phyloP scores from a whole-genome alignment of 2,113 vertebrate species.

The Pelecanus crispus region DNA sequence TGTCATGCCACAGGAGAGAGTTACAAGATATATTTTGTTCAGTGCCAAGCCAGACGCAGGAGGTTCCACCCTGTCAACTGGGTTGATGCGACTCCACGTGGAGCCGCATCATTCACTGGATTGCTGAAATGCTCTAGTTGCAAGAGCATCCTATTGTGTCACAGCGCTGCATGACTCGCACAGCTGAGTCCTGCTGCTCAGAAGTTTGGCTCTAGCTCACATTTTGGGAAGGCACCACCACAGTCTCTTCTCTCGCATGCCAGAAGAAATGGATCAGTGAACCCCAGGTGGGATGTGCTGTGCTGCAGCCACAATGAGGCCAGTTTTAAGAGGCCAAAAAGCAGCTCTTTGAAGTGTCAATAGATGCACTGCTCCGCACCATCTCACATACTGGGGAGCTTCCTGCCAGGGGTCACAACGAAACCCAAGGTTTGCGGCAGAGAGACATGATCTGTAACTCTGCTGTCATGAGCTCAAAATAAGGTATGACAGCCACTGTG shows the following conservation, averaged over 20 bases:
- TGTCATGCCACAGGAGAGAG: background rate
- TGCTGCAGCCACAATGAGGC: background rate
- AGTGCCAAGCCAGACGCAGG: background rate
- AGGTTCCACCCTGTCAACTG: background rate
- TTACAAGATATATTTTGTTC: background rate
- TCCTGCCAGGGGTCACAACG: background rate
- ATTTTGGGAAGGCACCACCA: background rate
- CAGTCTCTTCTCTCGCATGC: background rate
- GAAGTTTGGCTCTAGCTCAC: background rate
- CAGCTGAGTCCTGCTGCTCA: background rate
- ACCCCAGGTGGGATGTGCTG: background rate
- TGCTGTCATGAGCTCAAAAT: background rate
- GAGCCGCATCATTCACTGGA: background rate
- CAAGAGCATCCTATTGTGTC: background rate
- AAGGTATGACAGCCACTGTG: background rate
- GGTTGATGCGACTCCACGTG: background rate
- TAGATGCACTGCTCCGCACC: background rate
- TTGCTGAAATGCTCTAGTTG: background rate
- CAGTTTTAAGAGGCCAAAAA: slow-evolving; percentile 14
- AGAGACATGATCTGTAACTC: background rate
- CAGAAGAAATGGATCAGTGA: background rate
- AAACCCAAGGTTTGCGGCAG: background rate
- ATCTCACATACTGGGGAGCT: background rate
- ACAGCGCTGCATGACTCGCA: background rate
- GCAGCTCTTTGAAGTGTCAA: background rate